phyloP scores from a whole-genome alignment of 2,113 vertebrate genomes.

The Montifringilla adamsi region DNA sequence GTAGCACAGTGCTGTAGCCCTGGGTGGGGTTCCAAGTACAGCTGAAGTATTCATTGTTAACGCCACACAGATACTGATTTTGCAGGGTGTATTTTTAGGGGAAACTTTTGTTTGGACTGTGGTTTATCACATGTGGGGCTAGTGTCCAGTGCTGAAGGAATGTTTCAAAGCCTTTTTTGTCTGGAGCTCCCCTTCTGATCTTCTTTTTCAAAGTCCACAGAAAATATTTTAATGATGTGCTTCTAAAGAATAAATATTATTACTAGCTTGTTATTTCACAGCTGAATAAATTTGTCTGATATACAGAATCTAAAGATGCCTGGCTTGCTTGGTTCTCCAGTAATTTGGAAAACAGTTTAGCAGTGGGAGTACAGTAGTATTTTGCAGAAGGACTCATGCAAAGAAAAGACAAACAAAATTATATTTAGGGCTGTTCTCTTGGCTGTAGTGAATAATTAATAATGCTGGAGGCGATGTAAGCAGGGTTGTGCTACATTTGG shows the following conservation, averaged over 20 bases:
- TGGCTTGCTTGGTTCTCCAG: not conserved
- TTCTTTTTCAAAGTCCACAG: not conserved
- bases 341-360: not conserved
- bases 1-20: not conserved
- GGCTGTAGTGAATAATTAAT: slow-evolving; percentile 40
- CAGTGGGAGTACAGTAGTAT: not conserved
- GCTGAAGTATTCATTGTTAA: not conserved
- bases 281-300: not conserved
- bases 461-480: slow-evolving; percentile 29
- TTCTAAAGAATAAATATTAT: not conserved
- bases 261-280: not conserved
- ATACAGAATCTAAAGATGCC: not conserved
- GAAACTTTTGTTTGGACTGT: not conserved
- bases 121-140: not conserved
- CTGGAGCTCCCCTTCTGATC: not conserved
- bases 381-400: not conserved
- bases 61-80: not conserved
- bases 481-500: slow-evolving; percentile 26
- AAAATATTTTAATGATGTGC: not conserved
- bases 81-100: not conserved
- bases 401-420: slow-evolving; percentile 1
- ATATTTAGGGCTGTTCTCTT: not conserved
- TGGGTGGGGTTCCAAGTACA: not conserved
- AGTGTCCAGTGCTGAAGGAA: not conserved
- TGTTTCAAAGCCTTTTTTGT: not conserved